A percentile compares a stretch with the other conserved stretches of the same genome.
Conservation (phyloP, 2,888 invertebrate genomes). For the Fabriciana adippe region DNA sequence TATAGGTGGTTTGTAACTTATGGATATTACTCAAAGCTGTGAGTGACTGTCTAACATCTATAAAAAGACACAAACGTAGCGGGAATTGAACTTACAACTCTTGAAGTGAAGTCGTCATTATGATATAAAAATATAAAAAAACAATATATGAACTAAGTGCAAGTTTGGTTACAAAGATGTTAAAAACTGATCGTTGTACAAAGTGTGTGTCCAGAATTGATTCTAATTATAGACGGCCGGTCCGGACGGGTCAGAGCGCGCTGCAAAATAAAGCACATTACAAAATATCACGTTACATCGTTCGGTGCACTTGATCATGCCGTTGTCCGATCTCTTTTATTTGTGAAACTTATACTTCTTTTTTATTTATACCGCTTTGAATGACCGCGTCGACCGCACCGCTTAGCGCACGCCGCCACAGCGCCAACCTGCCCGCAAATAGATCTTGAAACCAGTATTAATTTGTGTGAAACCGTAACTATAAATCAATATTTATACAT, state of each 20-base stretch:
- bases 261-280: conserved; percentile 59
- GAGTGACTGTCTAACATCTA: too few relatives aligned
- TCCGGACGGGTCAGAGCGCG: conserved; percentile 43
- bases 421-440: conserved; percentile 65
- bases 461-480: conserved; percentile 51
- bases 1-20: too few relatives aligned
- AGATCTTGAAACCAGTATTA: conserved; percentile 44
- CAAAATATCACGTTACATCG: conserved; percentile 75
- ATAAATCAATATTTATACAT: conserved; percentile 60
- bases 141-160: not conserved
- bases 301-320: conserved; percentile 77
- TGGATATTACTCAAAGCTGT: too few relatives aligned
- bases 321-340: conserved; percentile 71
- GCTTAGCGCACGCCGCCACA: conserved; percentile 51
- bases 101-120: not conserved
- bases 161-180: not conserved
- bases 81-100: too few relatives aligned
- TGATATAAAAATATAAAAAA: not conserved
- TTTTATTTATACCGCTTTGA: conserved; percentile 68
- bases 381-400: conserved; percentile 63
- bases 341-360: conserved; percentile 61
- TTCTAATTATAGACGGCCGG: conserved; percentile 65
- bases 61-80: too few relatives aligned
- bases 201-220: conserved; percentile 35
- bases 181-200: conserved; percentile 20